Conservation (phyloP, 2,113 vertebrate species). For the Mugil cephalus region DNA sequence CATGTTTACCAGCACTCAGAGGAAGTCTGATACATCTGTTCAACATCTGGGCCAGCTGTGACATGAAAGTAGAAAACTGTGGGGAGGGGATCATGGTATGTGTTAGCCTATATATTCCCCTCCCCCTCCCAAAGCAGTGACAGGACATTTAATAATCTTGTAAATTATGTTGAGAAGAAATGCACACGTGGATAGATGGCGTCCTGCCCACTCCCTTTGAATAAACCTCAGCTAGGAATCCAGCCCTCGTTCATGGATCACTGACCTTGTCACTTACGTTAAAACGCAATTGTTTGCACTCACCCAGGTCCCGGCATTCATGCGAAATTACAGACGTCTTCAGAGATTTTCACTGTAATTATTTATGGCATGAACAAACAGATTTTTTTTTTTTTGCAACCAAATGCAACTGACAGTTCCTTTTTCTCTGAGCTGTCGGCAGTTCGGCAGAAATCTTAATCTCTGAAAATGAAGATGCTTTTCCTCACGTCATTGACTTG, state of each 20-base stretch:
- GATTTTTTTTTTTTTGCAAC: not conserved
- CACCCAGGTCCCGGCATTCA: conserved; percentile 14
- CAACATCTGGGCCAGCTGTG: conserved; percentile 79
- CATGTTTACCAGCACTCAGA: conserved; percentile 64
- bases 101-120: conserved; percentile 56
- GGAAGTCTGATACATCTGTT: conserved; percentile 80
- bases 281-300: conserved; percentile 12
- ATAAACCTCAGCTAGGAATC: conserved; percentile 12
- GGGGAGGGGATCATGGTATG: conserved; percentile 43
- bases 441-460: conserved; percentile 26
- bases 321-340: conserved; percentile 26
- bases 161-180: conserved; percentile 24
- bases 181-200: conserved; percentile 42
- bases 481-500: conserved; percentile 62
- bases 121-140: conserved; percentile 38
- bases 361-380: conserved; percentile 23
- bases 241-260: not conserved
- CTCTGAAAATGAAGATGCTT: conserved; percentile 47
- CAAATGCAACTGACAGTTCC: not conserved
- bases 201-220: conserved; percentile 21
- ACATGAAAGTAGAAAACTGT: conserved; percentile 68
- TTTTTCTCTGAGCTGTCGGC: conserved; percentile 37
- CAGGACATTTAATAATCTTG: conserved; percentile 36
- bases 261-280: conserved; percentile 24
- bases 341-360: conserved; percentile 25